Conservation (phyloP, 1,140 invertebrate species). For the Acromyrmex heyeri region DNA sequence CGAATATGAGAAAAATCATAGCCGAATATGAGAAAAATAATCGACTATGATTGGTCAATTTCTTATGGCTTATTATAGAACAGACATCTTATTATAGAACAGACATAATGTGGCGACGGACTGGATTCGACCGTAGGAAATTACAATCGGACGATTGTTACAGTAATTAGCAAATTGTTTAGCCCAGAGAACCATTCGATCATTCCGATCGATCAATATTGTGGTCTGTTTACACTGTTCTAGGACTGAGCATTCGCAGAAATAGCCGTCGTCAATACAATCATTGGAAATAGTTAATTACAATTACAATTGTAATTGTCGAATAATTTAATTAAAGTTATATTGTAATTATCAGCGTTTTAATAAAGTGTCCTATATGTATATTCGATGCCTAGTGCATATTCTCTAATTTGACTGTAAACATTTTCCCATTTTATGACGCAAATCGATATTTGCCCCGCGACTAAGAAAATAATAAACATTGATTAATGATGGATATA, state of each 20-base stretch:
- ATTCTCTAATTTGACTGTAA: slow-evolving; percentile 9
- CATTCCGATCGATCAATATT: slow-evolving; percentile 5
- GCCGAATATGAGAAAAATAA: no score
- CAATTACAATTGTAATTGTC: background rate
- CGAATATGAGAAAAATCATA: no score
- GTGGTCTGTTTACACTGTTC: background rate
- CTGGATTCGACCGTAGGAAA: slow-evolving; percentile 20
- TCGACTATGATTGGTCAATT: no score
- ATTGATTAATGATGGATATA: no score
- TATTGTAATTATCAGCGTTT: background rate
- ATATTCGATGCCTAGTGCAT: background rate
- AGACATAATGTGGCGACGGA: background rate
- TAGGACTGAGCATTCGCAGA: background rate
- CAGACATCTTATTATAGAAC: no score
- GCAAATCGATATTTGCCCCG: slow-evolving; percentile 8
- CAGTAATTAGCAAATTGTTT: slow-evolving; percentile 63
- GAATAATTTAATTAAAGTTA: slow-evolving; percentile 19
- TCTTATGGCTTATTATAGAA: no score
- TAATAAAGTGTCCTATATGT: background rate
- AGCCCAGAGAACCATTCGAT: slow-evolving; percentile 33
- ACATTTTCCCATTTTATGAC: background rate
- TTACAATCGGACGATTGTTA: slow-evolving; percentile 51
- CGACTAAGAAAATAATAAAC: background rate
- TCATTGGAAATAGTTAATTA: slow-evolving; percentile 9
- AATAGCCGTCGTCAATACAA: slow-evolving; percentile 9